These are phyloP conservation scores for Rhynchonycteris naso DNA, from an alignment of 2,797 vertebrate genomes.

Conservation along the genomic window DNA sequence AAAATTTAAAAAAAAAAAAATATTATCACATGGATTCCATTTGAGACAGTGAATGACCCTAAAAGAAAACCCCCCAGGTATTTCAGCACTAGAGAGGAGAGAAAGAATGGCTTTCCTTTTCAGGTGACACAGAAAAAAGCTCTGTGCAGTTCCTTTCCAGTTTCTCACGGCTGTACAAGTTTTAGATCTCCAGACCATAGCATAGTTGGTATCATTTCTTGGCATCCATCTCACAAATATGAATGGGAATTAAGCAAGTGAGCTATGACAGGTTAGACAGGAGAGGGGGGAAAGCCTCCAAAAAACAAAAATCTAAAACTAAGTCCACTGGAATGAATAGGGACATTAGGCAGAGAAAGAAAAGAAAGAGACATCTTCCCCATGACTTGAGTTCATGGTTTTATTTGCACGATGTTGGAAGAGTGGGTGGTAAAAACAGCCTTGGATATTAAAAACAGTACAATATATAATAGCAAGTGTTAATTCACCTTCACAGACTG, in stretches of 20 bases:
- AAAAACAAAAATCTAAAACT: neutral
- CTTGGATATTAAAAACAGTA: neutral
- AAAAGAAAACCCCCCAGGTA: neutral
- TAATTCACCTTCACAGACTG: neutral
- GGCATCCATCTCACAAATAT: neutral
- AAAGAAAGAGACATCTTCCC: neutral
- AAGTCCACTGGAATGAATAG: neutral
- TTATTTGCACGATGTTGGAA: neutral
- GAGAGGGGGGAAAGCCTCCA: neutral
- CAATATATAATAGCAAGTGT: neutral
- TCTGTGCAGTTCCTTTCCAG: rapidly evolving
- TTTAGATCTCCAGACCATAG: neutral
- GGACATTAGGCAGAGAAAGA: neutral
- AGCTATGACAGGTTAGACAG: neutral
- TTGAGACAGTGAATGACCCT: neutral
- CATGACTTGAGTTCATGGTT: neutral
- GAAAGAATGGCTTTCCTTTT: neutral
- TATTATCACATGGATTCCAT: neutral
- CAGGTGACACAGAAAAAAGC: neutral
- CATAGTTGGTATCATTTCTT: neutral
- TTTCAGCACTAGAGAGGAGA: neutral
- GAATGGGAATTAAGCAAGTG: neutral
- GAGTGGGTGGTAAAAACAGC: neutral
- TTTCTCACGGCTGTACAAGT: neutral
- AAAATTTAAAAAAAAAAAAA: too few relatives aligned